Evolutionary conservation across 37 sponge, comb jelly and placozoan species (phyloP).

Genomic region (Bolinopsis microptera): DNA sequence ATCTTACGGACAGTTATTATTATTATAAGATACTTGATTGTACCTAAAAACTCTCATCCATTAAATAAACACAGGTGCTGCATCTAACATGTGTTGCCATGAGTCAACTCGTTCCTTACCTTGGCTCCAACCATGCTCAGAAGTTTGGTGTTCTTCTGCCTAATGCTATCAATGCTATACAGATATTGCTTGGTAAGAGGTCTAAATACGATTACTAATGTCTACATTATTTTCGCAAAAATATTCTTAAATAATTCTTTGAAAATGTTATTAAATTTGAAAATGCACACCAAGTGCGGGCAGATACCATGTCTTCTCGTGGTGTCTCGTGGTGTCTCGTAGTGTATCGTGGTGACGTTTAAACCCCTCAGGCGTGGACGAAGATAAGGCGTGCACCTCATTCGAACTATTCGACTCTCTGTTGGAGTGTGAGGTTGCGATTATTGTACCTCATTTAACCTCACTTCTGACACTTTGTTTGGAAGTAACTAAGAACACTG

Average conservation of each 20-base stretch:
- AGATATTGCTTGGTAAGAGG: not conserved
- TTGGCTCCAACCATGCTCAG: not conserved
- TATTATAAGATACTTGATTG: no score
- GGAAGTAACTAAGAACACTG: slow-evolving; percentile 71
- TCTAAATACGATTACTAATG: no score
- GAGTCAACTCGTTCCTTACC: slow-evolving; percentile 29
- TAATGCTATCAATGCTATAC: slow-evolving; percentile 32
- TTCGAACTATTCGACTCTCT: slow-evolving; percentile 98
- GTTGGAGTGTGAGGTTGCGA: slow-evolving; percentile 84
- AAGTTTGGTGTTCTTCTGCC: slow-evolving; percentile 19
- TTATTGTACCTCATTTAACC: slow-evolving; percentile 75
- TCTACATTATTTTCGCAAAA: no score
- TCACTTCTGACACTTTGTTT: slow-evolving; percentile 80
- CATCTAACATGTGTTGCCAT: slow-evolving; percentile 55
- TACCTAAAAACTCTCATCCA: no score
- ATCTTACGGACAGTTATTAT: no score
- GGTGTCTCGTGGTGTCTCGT: no score
- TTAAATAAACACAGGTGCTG: slow-evolving; percentile 36
- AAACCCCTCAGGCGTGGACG: slow-evolving; percentile 17
- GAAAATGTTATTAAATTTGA: no score
- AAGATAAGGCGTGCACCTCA: slow-evolving; percentile 91
- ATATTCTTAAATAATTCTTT: no score
- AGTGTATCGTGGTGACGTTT: no score
- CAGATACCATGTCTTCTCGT: no score
- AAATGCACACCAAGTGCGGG: no score